Percentiles rank a stretch among this genome's conserved stretches.
Evolutionary conservation across 2,797 vertebrate species (phyloP).

Genomic region (Mormyrus proboscirostris): DNA sequence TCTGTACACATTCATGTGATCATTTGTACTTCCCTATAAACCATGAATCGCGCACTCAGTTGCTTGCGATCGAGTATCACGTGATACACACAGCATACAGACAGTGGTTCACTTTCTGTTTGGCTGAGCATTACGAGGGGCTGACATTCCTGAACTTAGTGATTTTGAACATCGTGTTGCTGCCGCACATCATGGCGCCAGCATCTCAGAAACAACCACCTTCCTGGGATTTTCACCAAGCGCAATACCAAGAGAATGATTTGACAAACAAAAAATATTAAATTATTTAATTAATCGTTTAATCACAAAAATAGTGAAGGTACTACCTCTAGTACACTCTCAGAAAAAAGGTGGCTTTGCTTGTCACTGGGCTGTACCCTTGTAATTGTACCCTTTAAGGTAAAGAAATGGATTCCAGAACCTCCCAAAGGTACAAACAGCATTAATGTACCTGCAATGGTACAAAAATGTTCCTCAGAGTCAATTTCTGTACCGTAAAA

Average conservation of each 20-base stretch:
- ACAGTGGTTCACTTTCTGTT: background rate
- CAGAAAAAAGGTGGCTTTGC: background rate
- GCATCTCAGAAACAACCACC: background rate
- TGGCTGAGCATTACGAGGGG: background rate
- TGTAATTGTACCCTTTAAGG: no score
- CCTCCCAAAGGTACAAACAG: background rate
- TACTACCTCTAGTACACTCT: background rate
- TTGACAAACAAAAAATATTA: background rate
- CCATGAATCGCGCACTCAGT: background rate
- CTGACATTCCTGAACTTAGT: background rate
- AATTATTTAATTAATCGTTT: background rate
- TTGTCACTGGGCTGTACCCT: no score
- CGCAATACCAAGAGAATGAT: background rate
- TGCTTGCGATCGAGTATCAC: background rate
- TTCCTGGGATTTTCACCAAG: background rate
- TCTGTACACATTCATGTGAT: background rate
- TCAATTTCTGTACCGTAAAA: background rate
- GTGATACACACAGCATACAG: background rate
- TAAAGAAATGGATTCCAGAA: no score
- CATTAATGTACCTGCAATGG: background rate
- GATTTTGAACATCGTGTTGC: background rate
- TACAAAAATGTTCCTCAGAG: background rate
- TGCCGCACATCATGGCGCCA: background rate
- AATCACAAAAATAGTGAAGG: background rate
- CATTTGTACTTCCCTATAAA: background rate